Conservation (phyloP, 1,140 invertebrate species). For the Oedothorax gibbosus region DNA sequence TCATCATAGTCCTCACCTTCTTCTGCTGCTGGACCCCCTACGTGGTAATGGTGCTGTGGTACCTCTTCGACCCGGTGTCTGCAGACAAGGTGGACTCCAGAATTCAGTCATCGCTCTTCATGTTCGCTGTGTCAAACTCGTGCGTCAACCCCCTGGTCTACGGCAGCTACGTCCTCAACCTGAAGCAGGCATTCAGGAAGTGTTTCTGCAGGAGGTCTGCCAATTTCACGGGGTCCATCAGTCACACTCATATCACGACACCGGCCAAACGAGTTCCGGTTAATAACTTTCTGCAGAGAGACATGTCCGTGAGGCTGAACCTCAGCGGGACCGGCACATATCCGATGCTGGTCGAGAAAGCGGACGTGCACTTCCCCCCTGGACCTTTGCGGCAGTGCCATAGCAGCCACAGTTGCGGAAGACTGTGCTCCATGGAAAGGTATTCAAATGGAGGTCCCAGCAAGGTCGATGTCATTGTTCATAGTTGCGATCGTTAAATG, state of each 20-base stretch:
- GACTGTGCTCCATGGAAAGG: background rate
- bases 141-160: slow-evolving; percentile 86
- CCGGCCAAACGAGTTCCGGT: background rate
- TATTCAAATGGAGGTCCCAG: background rate
- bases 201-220: background rate
- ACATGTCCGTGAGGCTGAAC: slow-evolving; percentile 20
- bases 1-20: slow-evolving; percentile 84
- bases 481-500: background rate
- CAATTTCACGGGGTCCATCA: background rate
- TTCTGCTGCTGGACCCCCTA: slow-evolving; percentile 86
- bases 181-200: slow-evolving; percentile 11
- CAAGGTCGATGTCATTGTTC: slow-evolving; percentile 14
- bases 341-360: background rate
- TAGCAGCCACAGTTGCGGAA: background rate
- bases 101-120: slow-evolving; percentile 75
- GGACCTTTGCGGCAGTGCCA: background rate
- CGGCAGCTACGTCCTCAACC: slow-evolving; percentile 74
- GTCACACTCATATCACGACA: slow-evolving; percentile 19
- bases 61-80: slow-evolving; percentile 63
- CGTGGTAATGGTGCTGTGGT: slow-evolving; percentile 81
- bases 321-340: slow-evolving; percentile 13
- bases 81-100: slow-evolving; percentile 71
- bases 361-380: background rate
- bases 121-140: slow-evolving; percentile 77
- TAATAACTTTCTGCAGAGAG: background rate